Conservation (phyloP, 2,888 invertebrate species). For the Endotricha flammealis region DNA sequence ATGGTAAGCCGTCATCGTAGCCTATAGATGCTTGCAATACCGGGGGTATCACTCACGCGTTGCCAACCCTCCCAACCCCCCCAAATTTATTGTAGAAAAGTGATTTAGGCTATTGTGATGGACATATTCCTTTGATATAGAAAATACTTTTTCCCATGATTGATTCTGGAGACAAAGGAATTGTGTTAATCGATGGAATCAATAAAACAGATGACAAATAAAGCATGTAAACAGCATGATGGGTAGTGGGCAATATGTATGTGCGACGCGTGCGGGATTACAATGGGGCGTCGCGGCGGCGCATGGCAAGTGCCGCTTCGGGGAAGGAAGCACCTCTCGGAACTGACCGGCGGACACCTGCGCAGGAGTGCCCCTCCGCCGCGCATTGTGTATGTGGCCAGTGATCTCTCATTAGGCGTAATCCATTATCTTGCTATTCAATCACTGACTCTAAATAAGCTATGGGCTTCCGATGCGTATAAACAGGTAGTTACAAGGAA, state of each 20-base stretch:
- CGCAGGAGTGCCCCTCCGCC: constrained; percentile 15
- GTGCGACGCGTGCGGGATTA: constrained; percentile 35
- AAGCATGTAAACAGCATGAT: constrained; percentile 5
- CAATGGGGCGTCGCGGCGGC: constrained; percentile 31
- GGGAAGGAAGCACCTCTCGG: constrained; percentile 58
- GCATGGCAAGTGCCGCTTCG: constrained; percentile 33
- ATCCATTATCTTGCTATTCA: constrained; percentile 11
- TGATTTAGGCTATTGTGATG: no score
- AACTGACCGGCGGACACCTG: constrained; percentile 39
- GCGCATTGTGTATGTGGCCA: constrained; percentile 20
- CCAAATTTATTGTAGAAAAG: no score
- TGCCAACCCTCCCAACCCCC: no score
- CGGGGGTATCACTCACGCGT: no score
- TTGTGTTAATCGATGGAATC: no score
- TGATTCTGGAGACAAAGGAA: no score
- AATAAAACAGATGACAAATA: not conserved
- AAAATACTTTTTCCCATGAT: no score
- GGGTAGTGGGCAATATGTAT: constrained; percentile 24
- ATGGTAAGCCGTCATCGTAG: no score
- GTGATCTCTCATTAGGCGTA: constrained; percentile 24
- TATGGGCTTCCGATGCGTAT: constrained; percentile 18
- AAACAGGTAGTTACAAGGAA: constrained; percentile 5
- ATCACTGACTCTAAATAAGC: constrained; percentile 8
- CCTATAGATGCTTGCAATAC: no score
- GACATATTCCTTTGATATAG: no score